Conservation (phyloP, 2,797 vertebrate species). For the Hephaestus fuliginosus region DNA sequence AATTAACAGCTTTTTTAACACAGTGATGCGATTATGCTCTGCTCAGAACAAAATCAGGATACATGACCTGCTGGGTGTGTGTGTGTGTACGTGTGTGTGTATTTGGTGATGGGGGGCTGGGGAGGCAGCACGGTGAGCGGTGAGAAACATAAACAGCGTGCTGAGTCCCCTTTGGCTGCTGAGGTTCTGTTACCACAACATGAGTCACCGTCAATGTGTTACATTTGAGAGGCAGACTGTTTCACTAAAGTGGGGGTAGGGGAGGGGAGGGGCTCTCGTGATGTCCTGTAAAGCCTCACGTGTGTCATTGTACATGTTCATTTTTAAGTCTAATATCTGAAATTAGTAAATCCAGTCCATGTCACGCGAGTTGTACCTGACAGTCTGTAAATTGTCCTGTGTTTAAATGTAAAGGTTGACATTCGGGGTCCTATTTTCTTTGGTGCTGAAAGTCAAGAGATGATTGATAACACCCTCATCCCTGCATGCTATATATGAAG, state of each 20-base stretch:
- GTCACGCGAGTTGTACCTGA: not conserved
- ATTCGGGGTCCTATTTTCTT: not conserved
- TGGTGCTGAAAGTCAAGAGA: not conserved
- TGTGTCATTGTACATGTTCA: not conserved
- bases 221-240: slow-evolving; percentile 43
- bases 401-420: not conserved
- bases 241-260: not conserved
- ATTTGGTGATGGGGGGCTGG: not conserved
- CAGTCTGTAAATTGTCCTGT: too few relatives aligned
- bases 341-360: not conserved
- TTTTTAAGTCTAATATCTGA: too few relatives aligned
- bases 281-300: not conserved
- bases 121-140: slow-evolving; percentile 13
- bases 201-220: slow-evolving; percentile 71
- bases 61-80: slow-evolving; percentile 33
- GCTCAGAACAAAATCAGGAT: slow-evolving; percentile 42
- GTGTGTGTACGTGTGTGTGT: slow-evolving; percentile 23
- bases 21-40: slow-evolving; percentile 28
- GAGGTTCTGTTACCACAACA: slow-evolving; percentile 62
- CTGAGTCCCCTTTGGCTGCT: slow-evolving; percentile 63
- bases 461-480: not conserved
- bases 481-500: not conserved
- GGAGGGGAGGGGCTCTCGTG: not conserved
- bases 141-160: slow-evolving; percentile 59
- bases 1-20: slow-evolving; percentile 63